Evolutionary conservation across 2,797 vertebrate genomes (phyloP).

Genomic region (Schizothorax lantsangensis): DNA sequence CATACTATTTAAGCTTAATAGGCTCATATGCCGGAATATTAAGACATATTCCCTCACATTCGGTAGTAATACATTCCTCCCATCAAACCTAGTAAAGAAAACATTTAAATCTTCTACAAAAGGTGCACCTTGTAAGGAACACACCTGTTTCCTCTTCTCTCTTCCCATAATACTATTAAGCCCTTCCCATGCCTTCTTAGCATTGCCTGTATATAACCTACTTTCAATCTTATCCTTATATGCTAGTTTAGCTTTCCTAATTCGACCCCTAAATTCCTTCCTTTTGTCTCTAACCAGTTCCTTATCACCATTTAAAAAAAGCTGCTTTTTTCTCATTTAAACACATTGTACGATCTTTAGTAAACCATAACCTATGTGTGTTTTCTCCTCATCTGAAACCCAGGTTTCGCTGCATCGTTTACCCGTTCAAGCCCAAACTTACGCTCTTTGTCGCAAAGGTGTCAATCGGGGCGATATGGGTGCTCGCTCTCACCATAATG

Average conservation of each 20-base stretch:
- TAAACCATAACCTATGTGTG: background rate
- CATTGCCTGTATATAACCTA: background rate
- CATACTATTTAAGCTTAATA: background rate
- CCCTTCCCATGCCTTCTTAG: background rate
- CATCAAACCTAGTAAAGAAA: background rate
- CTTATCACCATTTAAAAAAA: background rate
- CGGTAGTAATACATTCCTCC: background rate
- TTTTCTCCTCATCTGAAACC: conserved; percentile 13
- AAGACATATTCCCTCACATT: background rate
- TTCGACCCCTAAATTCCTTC: too few species aligned
- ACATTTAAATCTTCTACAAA: background rate
- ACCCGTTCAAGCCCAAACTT: conserved; percentile 67
- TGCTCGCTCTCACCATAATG: conserved; percentile 65
- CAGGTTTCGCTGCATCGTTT: conserved; percentile 69
- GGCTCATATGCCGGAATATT: background rate
- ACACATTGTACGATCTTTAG: background rate
- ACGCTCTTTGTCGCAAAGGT: conserved; percentile 58
- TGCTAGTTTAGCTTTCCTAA: too few species aligned
- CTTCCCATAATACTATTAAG: background rate
- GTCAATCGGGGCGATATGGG: conserved; percentile 62
- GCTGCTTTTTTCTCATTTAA: background rate
- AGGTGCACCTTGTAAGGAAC: background rate
- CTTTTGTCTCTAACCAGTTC: background rate
- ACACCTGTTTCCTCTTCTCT: background rate
- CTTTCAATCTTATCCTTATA: too few species aligned